Evolutionary conservation across 2,797 vertebrate genomes (phyloP).

Genomic region (Coilia nasus): DNA sequence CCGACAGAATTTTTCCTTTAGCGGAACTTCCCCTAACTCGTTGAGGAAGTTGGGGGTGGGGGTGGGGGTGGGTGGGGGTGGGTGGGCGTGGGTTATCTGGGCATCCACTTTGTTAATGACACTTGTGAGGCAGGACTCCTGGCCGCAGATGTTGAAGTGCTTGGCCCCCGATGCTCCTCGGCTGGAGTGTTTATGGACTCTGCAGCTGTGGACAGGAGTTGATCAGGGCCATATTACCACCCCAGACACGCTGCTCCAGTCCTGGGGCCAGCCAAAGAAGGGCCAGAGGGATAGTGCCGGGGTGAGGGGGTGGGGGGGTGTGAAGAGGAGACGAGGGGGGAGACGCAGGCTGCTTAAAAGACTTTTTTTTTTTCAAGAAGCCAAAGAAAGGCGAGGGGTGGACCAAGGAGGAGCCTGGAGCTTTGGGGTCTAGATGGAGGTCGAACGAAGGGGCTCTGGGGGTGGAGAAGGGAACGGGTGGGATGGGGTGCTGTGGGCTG

Average conservation of each 20-base stretch:
- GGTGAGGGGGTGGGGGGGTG: slow-evolving; percentile 52
- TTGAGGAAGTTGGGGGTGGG: background rate
- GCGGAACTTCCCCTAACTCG: background rate
- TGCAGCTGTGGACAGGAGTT: slow-evolving; percentile 67
- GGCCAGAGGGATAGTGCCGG: slow-evolving; percentile 47
- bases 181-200: slow-evolving; percentile 68
- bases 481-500: background rate
- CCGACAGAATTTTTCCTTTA: background rate
- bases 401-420: slow-evolving; percentile 55
- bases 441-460: slow-evolving; percentile 57
- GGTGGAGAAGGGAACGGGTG: slow-evolving; percentile 46
- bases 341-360: slow-evolving; percentile 27
- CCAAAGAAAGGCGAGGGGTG: slow-evolving; percentile 40
- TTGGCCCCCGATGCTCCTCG: slow-evolving; percentile 53
- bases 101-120: background rate
- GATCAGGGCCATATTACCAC: slow-evolving; percentile 67
- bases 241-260: slow-evolving; percentile 58
- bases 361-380: background rate
- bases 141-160: slow-evolving; percentile 28
- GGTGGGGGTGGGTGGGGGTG: background rate
- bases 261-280: slow-evolving; percentile 61
- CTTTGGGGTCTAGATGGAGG: slow-evolving; percentile 1
- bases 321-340: slow-evolving; percentile 35
- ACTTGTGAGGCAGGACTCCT: slow-evolving; percentile 17
- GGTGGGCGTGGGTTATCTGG: background rate